A percentile compares a stretch with the other conserved stretches of the same genome.
Evolutionary conservation across 2,888 invertebrate genomes (phyloP).

Genomic region (Eueremaeus valkanovi): DNA sequence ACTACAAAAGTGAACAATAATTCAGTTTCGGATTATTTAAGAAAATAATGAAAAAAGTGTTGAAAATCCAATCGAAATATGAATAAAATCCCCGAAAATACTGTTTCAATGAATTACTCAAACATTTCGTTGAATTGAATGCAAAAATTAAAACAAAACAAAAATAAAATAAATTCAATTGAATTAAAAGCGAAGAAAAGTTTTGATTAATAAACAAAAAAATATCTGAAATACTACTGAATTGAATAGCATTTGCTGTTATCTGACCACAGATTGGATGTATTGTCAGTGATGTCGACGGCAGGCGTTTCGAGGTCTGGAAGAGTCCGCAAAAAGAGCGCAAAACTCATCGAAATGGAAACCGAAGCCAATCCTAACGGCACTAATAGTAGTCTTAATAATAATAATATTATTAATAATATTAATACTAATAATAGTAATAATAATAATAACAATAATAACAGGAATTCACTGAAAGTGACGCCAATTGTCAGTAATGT

Average conservation of each 20-base stretch:
- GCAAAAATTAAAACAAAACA: background rate
- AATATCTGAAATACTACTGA: too few species aligned
- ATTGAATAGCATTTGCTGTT: background rate
- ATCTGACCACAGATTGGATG: background rate
- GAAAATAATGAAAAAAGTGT: background rate
- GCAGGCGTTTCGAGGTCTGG: conserved; percentile 79
- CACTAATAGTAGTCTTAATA: too few species aligned
- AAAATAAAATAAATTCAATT: background rate
- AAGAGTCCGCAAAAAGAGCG: conserved; percentile 86
- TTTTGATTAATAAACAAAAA: too few species aligned
- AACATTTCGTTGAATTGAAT: background rate
- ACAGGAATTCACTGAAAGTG: background rate
- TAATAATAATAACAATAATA: too few species aligned
- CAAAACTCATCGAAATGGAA: conserved; percentile 88
- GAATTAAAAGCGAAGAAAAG: too few species aligned
- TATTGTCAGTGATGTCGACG: background rate
- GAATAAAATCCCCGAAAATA: background rate
- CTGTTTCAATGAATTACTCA: background rate
- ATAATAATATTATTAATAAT: too few species aligned
- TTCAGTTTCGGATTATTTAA: background rate
- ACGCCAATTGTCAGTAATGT: conserved; percentile 6
- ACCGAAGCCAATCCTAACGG: conserved; percentile 57
- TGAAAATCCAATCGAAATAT: too few species aligned
- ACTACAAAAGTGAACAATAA: too few species aligned
- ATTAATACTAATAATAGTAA: too few species aligned